phyloP scores from a whole-genome alignment of 2,888 invertebrate species.

The Pediacus dermestoides region DNA sequence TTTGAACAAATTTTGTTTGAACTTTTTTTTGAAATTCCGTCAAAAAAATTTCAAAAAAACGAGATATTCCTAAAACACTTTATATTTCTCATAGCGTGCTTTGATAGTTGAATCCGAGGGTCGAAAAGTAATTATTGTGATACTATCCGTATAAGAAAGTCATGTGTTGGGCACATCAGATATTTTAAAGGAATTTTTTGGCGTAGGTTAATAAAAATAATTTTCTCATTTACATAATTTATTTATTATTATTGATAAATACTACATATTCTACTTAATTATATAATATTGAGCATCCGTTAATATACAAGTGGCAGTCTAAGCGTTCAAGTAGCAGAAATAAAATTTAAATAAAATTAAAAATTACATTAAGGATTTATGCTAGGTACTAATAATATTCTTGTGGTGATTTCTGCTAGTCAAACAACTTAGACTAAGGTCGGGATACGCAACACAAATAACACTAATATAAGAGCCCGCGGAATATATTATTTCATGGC shows the following conservation, averaged over 20 bases:
- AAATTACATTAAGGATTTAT: conserved; percentile 23
- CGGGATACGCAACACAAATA: conserved; percentile 48
- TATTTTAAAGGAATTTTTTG: too few relatives aligned
- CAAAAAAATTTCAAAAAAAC: too few relatives aligned
- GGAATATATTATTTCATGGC: conserved; percentile 43
- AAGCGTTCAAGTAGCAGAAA: conserved; percentile 54
- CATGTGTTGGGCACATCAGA: too few relatives aligned
- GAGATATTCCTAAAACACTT: too few relatives aligned
- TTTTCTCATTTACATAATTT: conserved; percentile 46
- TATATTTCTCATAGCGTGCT: too few relatives aligned
- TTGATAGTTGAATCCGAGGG: too few relatives aligned
- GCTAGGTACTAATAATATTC: too few relatives aligned
- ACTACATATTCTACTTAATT: conserved; percentile 49
- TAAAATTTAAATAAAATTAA: conserved; percentile 21
- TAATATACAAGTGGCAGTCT: conserved; percentile 49
- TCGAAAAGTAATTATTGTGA: too few relatives aligned
- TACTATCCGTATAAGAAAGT: too few relatives aligned
- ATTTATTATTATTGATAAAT: conserved; percentile 49
- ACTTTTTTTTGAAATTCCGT: too few relatives aligned
- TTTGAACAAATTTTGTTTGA: too few relatives aligned
- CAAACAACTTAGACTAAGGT: conserved; percentile 49
- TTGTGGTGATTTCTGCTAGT: conserved; percentile 46
- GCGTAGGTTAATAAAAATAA: conserved; percentile 8
- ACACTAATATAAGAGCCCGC: conserved; percentile 36
- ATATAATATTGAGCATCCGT: conserved; percentile 52